Conservation (phyloP, 2,888 invertebrate species). For the Ornithoptera alexandrae region DNA sequence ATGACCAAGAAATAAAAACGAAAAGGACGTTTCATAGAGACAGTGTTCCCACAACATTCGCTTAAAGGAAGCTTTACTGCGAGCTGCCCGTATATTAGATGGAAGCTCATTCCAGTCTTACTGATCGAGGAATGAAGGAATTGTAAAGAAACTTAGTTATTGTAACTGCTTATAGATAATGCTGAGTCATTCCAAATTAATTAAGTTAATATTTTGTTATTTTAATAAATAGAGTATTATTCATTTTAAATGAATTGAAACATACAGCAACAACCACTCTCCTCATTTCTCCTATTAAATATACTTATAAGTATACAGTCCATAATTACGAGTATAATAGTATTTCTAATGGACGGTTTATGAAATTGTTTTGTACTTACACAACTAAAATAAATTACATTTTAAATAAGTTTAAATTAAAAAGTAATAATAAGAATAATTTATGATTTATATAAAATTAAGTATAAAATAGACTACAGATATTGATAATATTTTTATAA, state of each 20-base stretch:
- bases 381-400: constrained; percentile 27
- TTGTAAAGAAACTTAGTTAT: background rate
- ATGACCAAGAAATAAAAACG: too few species aligned
- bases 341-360: constrained; percentile 21
- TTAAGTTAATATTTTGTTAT: background rate
- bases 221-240: background rate
- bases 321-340: background rate
- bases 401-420: constrained; percentile 21
- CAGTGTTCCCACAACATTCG: too few species aligned
- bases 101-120: too few species aligned
- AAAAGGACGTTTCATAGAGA: too few species aligned
- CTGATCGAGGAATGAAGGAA: too few species aligned
- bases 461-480: background rate
- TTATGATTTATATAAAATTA: constrained; percentile 5
- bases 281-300: background rate
- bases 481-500: background rate
- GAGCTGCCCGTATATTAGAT: too few species aligned
- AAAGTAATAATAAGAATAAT: constrained; percentile 20
- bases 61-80: too few species aligned
- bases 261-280: background rate
- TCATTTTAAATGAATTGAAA: background rate
- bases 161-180: constrained; percentile 1
- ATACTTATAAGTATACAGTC: constrained; percentile 2
- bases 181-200: background rate
- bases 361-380: constrained; percentile 24